Conservation (phyloP, 2,888 invertebrate genomes). For the Andrena fulva region DNA sequence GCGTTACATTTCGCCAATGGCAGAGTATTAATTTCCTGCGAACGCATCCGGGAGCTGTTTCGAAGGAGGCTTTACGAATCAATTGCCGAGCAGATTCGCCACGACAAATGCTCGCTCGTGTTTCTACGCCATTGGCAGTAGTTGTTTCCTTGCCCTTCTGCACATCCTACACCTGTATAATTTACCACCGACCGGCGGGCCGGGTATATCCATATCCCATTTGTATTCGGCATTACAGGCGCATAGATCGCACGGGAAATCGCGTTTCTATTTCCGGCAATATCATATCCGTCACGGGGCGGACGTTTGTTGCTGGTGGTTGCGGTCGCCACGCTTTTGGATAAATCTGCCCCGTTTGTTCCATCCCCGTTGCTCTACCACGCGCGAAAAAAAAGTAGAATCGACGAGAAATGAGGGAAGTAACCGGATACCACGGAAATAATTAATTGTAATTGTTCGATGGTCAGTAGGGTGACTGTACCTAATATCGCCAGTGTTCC, state of each 20-base stretch:
- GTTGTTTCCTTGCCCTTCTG: conserved; percentile 55
- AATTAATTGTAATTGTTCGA: neutral
- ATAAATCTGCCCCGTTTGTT: conserved; percentile 26
- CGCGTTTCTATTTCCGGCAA: conserved; percentile 81
- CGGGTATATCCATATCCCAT: conserved; percentile 76
- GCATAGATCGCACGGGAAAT: conserved; percentile 79
- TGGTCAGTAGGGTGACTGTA: too few relatives aligned
- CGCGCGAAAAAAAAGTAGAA: conserved; percentile 21
- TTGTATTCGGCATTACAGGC: conserved; percentile 80
- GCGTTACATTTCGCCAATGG: too few relatives aligned
- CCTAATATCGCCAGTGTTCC: too few relatives aligned
- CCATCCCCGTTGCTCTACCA: conserved; percentile 15
- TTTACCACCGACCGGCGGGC: conserved; percentile 70
- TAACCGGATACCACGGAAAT: neutral
- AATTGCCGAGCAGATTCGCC: neutral
- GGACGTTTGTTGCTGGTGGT: conserved; percentile 56
- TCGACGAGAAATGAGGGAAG: neutral
- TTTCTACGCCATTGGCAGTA: conserved; percentile 64
- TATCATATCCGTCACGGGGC: conserved; percentile 79
- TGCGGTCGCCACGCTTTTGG: conserved; percentile 42
- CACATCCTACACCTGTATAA: conserved; percentile 72
- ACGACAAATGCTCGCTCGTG: conserved; percentile 18
- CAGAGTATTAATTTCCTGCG: too few relatives aligned
- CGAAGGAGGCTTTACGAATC: neutral
- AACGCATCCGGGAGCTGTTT: neutral